Evolutionary conservation across 2,797 vertebrate species (phyloP).

Genomic region (Allobates femoralis): DNA sequence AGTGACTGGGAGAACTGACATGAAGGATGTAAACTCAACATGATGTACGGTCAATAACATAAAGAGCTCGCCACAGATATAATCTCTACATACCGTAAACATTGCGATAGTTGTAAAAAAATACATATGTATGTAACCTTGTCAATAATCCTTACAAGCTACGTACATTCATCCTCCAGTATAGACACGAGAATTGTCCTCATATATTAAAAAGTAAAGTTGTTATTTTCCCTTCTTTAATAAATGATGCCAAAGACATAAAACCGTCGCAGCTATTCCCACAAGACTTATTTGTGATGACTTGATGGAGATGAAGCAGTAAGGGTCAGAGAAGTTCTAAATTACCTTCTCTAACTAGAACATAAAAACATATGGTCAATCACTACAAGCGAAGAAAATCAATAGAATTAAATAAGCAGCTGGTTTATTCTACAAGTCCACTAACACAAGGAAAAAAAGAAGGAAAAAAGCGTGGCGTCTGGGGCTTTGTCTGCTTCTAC

Average conservation of each 20-base stretch:
- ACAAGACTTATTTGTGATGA: slow-evolving; percentile 37
- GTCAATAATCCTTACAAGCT: not conserved
- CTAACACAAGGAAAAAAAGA: not conserved
- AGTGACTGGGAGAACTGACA: too few relatives aligned
- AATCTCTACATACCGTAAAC: too few relatives aligned
- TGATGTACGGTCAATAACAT: too few relatives aligned
- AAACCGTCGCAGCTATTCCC: slow-evolving; percentile 12
- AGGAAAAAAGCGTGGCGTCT: not conserved
- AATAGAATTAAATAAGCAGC: slow-evolving; percentile 45
- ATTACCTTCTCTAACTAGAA: slow-evolving; percentile 53
- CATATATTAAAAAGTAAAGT: slow-evolving; percentile 7
- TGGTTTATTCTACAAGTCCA: slow-evolving; percentile 25
- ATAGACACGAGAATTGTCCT: not conserved
- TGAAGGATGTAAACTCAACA: too few relatives aligned
- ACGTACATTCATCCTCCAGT: not conserved
- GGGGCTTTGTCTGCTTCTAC: too few relatives aligned
- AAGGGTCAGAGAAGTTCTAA: slow-evolving; percentile 50
- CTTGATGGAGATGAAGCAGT: slow-evolving; percentile 49
- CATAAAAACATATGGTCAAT: slow-evolving; percentile 52
- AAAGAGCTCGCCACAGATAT: too few relatives aligned
- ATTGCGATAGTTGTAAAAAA: not conserved
- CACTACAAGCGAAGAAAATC: slow-evolving; percentile 31
- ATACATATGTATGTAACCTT: not conserved
- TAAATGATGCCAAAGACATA: slow-evolving; percentile 32
- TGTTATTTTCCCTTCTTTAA: not conserved